Conservation (phyloP, 2,888 invertebrate species). For the Cabera pusaria region DNA sequence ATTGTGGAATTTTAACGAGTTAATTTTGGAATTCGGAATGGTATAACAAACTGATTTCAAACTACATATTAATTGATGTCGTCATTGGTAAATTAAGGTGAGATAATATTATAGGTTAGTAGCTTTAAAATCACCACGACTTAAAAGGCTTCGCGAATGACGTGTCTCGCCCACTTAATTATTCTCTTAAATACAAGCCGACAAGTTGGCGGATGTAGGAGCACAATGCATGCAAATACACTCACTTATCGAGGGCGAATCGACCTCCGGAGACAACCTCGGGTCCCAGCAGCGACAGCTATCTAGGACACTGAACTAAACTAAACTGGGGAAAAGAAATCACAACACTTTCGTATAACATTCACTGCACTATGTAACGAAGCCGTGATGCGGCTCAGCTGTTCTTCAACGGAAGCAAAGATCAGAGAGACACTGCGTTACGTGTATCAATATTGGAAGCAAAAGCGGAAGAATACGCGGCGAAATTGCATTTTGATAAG, state of each 20-base stretch:
- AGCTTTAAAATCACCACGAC: slow-evolving; percentile 34
- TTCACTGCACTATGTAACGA: slow-evolving; percentile 60
- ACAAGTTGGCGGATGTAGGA: slow-evolving; percentile 58
- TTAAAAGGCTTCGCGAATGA: slow-evolving; percentile 62
- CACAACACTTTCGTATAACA: slow-evolving; percentile 71
- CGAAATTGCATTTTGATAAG: slow-evolving; percentile 70
- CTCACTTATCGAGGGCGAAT: slow-evolving; percentile 69
- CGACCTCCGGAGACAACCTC: slow-evolving; percentile 63
- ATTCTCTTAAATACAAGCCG: slow-evolving; percentile 34
- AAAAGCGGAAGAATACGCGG: slow-evolving; percentile 65
- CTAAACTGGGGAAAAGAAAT: slow-evolving; percentile 67
- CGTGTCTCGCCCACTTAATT: slow-evolving; percentile 73
- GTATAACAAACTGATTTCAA: too few species aligned
- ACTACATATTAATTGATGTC: too few species aligned
- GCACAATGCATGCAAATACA: slow-evolving; percentile 67
- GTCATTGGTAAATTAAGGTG: too few species aligned
- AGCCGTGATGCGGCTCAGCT: slow-evolving; percentile 59
- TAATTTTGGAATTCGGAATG: too few species aligned
- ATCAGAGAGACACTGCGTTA: slow-evolving; percentile 70
- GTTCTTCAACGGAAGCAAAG: slow-evolving; percentile 67
- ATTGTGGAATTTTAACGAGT: not conserved
- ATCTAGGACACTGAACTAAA: slow-evolving; percentile 71
- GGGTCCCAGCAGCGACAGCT: slow-evolving; percentile 59
- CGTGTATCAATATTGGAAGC: slow-evolving; percentile 59
- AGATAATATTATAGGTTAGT: too few species aligned